phyloP scores from a whole-genome alignment of 2,888 invertebrate genomes.

The Tillus elongatus region DNA sequence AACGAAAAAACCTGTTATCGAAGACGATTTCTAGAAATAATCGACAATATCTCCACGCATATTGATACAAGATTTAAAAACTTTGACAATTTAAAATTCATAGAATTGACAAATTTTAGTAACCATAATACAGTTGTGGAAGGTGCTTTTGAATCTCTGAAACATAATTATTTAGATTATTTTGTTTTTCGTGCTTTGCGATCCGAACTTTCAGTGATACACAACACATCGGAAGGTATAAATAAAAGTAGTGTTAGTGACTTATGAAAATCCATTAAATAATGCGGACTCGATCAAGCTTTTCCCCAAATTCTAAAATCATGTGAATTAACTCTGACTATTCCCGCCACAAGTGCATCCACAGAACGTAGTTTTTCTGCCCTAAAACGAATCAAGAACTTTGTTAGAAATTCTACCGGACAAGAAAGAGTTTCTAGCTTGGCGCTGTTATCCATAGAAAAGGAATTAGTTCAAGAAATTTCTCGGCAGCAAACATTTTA shows the following conservation, averaged over 20 bases:
- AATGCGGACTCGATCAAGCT: not conserved
- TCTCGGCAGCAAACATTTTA: too few relatives aligned
- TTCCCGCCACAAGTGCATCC: constrained; percentile 7
- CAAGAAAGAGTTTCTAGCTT: not conserved
- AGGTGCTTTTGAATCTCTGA: constrained; percentile 2
- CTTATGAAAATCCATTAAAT: not conserved
- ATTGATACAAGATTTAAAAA: constrained; percentile 10
- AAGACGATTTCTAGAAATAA: constrained; percentile 7
- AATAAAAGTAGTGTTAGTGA: not conserved
- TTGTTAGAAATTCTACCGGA: constrained; percentile 7
- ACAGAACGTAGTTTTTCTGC: constrained; percentile 8
- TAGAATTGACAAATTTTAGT: constrained; percentile 7
- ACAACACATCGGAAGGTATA: not conserved
- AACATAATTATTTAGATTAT: not conserved
- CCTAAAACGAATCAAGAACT: constrained; percentile 8
- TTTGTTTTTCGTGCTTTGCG: not conserved
- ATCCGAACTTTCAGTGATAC: constrained; percentile 1
- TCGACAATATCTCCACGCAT: constrained; percentile 8
- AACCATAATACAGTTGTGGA: not conserved
- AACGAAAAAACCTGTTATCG: too few relatives aligned
- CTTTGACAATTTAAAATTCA: constrained; percentile 5
- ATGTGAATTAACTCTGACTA: not conserved
- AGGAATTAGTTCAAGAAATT: constrained; percentile 3
- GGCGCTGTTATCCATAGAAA: constrained; percentile 5
- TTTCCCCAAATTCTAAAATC: constrained; percentile 5